A percentile compares a stretch with the other conserved stretches of the same genome.
phyloP scores from a whole-genome alignment of 2,888 invertebrate species.

The Atrina japonica region DNA sequence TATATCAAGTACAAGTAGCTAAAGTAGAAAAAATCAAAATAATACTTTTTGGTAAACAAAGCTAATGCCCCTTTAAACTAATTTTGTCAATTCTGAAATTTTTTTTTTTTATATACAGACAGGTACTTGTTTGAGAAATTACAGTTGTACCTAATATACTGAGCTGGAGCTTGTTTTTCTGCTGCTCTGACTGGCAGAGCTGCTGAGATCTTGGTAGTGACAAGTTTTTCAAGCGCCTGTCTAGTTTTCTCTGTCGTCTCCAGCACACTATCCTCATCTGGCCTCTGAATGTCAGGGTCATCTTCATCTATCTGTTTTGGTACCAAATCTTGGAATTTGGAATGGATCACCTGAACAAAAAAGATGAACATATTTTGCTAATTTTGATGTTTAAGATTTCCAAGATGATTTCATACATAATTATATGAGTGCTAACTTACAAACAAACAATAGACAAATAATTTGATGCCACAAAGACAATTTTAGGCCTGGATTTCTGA shows the following conservation, averaged over 20 bases:
- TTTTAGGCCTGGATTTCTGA: no score
- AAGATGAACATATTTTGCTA: slow-evolving; percentile 4
- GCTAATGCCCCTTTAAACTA: no score
- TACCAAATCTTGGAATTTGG: slow-evolving; percentile 94
- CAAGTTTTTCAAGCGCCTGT: slow-evolving; percentile 91
- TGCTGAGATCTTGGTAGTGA: slow-evolving; percentile 91
- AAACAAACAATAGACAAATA: no score
- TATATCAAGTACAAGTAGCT: no score
- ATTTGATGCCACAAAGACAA: no score
- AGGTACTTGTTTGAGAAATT: no score
- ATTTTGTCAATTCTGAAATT: no score
- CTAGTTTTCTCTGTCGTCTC: slow-evolving; percentile 94
- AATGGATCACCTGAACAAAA: slow-evolving; percentile 87
- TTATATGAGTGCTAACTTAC: no score
- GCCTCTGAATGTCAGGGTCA: slow-evolving; percentile 93
- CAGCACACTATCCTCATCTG: slow-evolving; percentile 91
- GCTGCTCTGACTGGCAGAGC: slow-evolving; percentile 98
- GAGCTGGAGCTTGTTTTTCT: slow-evolving; percentile 94
- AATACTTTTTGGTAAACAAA: no score
- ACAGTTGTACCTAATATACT: slow-evolving; percentile 92
- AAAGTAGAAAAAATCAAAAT: no score
- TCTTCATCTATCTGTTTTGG: slow-evolving; percentile 96
- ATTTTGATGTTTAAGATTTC: neutral
- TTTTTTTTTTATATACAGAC: no score
- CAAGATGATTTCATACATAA: neutral